Percentiles rank a stretch among this genome's conserved stretches.
Evolutionary conservation across 2,113 vertebrate species (phyloP).

Genomic region (Campylomormyrus tamandua): DNA sequence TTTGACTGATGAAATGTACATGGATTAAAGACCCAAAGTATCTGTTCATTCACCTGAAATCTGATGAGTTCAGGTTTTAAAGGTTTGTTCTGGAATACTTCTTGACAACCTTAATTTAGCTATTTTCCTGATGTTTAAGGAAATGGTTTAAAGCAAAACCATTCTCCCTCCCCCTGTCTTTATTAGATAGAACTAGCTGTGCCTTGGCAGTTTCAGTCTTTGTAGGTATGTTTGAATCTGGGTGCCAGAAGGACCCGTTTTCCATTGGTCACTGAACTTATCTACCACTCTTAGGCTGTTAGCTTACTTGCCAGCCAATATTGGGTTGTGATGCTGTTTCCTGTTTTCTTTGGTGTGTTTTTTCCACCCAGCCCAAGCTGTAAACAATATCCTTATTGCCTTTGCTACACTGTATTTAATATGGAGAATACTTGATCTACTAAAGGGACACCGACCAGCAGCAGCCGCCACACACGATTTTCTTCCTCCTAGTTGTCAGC

Average conservation of each 20-base stretch:
- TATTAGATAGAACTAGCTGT: not conserved
- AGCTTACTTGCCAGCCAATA: not conserved
- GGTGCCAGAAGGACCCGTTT: not conserved
- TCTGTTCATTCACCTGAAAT: not conserved
- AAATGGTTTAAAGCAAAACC: not conserved
- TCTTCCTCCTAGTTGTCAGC: not conserved
- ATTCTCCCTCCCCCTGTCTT: not conserved
- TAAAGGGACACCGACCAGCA: not conserved
- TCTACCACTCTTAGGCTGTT: not conserved
- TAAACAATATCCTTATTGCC: not conserved
- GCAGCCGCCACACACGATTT: not conserved
- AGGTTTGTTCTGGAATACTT: not conserved
- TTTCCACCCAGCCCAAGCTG: not conserved
- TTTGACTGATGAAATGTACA: not conserved
- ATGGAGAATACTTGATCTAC: conserved; percentile 4
- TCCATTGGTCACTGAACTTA: not conserved
- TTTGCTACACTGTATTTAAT: conserved; percentile 4
- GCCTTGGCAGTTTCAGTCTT: not conserved
- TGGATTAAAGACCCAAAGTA: not conserved
- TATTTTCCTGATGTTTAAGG: not conserved
- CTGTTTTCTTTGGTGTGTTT: not conserved
- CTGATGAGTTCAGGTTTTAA: not conserved
- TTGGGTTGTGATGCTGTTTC: not conserved
- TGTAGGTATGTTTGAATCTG: not conserved
- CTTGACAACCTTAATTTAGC: not conserved